Base-by-base conservation (phyloP, 2,113 vertebrate genomes). In the Nerophis ophidion region DNA sequence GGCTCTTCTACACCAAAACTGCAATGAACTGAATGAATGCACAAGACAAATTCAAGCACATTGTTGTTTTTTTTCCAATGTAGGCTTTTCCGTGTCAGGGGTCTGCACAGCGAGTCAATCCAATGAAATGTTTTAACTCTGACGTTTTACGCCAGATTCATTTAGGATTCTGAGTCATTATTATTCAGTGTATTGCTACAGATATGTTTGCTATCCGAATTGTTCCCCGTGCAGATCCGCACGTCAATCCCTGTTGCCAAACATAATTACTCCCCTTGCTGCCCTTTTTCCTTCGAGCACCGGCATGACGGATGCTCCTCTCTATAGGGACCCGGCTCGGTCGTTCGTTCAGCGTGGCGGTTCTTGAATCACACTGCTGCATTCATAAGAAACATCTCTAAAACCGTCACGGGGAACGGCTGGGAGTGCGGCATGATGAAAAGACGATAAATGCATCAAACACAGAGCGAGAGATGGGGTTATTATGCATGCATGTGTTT, bases 221-320 rank as follows among this genome's bases (percentile, higher is more conserved):
- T 1, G 33, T 16, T 59, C 8, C 14, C 26, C 44, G 4, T 34
- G 33, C 12, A 8, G 40, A 35, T 19, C 26, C 45, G 34, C 57
- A 34, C 2, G 45, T 59, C 57, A 59, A 17, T 15, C 42, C 14
- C 26, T 34, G 13, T 47, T 45, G 5, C 26, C 19, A 47, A 46
- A 59, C 26, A 59, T 47, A 59, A 59, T 48, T 34, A 59, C 57
- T 59, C 26, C 44, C 57, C 15, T 59, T 35, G 57, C 14, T 59
- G 44, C 26, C 44, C 45, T 16, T 35, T 59, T n/a, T 7, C 14
- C 15, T 19, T 5, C 15, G 6, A 17, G 13, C 44, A 8, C 14
- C 26, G 6, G 57, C n/a, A 44, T 58, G 57, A 58, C 8, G 5
- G 26, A 35, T 58, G 44, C 40, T 10, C 14, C 26, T 16, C 17